phyloP scores from a whole-genome alignment of 2,888 invertebrate genomes.

The Ecliptopera silaceata region DNA sequence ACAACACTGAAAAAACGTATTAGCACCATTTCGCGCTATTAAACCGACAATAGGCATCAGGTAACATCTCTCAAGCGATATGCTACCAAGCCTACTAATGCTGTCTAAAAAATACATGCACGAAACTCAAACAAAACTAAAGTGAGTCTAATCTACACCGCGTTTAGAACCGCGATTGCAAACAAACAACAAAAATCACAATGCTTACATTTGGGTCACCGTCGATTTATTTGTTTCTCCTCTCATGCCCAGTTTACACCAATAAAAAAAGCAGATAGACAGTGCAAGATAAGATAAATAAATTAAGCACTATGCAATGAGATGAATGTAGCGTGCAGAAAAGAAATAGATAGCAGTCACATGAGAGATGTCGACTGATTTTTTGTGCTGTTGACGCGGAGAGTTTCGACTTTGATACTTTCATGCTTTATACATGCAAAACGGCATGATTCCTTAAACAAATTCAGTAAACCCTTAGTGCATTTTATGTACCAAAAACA shows the following conservation, averaged over 20 bases:
- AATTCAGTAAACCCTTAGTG: too few relatives aligned
- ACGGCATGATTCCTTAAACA: not conserved
- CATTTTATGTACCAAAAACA: not conserved
- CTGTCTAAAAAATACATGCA: slow-evolving; percentile 55
- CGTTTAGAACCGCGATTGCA: slow-evolving; percentile 18
- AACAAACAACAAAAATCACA: slow-evolving; percentile 26
- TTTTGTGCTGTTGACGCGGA: slow-evolving; percentile 45
- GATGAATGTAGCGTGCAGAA: slow-evolving; percentile 66
- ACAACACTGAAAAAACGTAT: slow-evolving; percentile 29
- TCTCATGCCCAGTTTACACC: slow-evolving; percentile 30
- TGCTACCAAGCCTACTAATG: slow-evolving; percentile 55
- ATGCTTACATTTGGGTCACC: slow-evolving; percentile 4
- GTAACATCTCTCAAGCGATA: slow-evolving; percentile 81
- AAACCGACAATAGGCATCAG: slow-evolving; percentile 50
- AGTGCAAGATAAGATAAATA: slow-evolving; percentile 44
- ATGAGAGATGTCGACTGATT: slow-evolving; percentile 80
- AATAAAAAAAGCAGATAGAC: slow-evolving; percentile 41
- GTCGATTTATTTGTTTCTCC: not conserved
- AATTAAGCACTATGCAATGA: slow-evolving; percentile 49
- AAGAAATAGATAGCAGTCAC: slow-evolving; percentile 68
- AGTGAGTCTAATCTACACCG: slow-evolving; percentile 28
- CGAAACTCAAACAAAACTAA: slow-evolving; percentile 42
- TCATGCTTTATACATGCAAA: slow-evolving; percentile 8
- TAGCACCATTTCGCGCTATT: slow-evolving; percentile 27
- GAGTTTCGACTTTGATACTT: slow-evolving; percentile 47